Base-by-base conservation (phyloP, 2,113 vertebrate species). In the Leptodactylus fuscus region DNA sequence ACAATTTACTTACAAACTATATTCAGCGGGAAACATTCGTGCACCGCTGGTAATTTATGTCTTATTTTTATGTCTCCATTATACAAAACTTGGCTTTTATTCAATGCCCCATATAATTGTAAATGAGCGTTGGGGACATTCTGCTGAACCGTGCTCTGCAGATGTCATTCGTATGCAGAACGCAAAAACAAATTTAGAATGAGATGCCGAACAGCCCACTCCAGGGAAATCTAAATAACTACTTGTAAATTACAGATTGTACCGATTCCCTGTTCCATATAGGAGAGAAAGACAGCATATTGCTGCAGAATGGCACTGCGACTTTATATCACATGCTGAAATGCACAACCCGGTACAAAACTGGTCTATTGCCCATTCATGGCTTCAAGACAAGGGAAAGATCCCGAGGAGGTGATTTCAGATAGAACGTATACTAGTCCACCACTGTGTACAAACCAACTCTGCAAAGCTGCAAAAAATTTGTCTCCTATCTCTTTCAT, bases 61-160 rank as follows among this genome's bases (percentile, higher is more conserved):
- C 69, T 55, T 53, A 41, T 38, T 82, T 81, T 73, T 82, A 82
- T 73, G 81, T 73, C 81, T 73, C 48, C 24, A 60, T 73, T 75
- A 83, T 60, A 58, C 34, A 74, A 73, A 74, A 60, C 67, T 73
- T 73, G 51, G 67, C 67, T 75, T 83, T 83, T 83, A 46, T 75
- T 75, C 69, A 83, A 74, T 74, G 69, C 70, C 49, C 81, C 70
- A 75, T 83, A 83, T 83, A 83, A 83, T 73, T 83, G 81, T 60
- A 83, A 83, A 83, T 83, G 69, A 83, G 81, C n/a, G n/a, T 41
- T 60, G 22, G 49, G 53, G 81, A 75, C 70, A 60, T 83, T 83
- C 51, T 60, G 81, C 69, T 60, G 69, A 74, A 83, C 69, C 15
- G 49, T 38, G 67, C 70, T 75, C 36, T 75, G 70, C 81, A 83